phyloP scores from a whole-genome alignment of 2,888 invertebrate species.

The Stegana nigrithorax region DNA sequence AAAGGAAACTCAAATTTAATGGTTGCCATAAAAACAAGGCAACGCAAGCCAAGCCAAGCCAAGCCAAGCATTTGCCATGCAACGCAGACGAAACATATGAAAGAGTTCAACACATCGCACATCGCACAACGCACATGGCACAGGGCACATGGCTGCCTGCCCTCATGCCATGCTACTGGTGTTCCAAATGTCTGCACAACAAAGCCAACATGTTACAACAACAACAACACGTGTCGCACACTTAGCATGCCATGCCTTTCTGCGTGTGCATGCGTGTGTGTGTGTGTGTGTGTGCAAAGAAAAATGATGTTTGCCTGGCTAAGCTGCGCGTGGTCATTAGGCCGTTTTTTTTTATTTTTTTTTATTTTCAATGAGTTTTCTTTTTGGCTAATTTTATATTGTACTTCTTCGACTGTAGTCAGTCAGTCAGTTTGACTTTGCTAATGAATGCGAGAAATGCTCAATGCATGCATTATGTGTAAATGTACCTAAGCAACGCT shows the following conservation, averaged over 20 bases:
- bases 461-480: conserved; percentile 11
- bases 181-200: neutral
- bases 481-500: conserved; percentile 24
- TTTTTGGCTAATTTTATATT: neutral
- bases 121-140: too few relatives aligned
- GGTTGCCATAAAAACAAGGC: neutral
- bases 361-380: neutral
- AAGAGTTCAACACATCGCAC: neutral
- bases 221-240: neutral
- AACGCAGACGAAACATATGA: neutral
- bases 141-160: too few relatives aligned
- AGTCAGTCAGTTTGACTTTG: neutral
- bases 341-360: neutral
- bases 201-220: too few relatives aligned
- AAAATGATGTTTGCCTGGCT: neutral
- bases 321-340: neutral
- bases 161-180: conserved; percentile 9
- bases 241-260: too few relatives aligned
- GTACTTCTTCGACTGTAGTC: neutral
- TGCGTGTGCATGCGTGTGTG: neutral
- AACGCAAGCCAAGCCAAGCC: too few relatives aligned
- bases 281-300: neutral
- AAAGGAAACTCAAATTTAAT: neutral
- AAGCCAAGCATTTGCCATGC: neutral
- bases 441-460: neutral